phyloP scores from a whole-genome alignment of 2,888 invertebrate genomes.

The Lapara coniferarum region DNA sequence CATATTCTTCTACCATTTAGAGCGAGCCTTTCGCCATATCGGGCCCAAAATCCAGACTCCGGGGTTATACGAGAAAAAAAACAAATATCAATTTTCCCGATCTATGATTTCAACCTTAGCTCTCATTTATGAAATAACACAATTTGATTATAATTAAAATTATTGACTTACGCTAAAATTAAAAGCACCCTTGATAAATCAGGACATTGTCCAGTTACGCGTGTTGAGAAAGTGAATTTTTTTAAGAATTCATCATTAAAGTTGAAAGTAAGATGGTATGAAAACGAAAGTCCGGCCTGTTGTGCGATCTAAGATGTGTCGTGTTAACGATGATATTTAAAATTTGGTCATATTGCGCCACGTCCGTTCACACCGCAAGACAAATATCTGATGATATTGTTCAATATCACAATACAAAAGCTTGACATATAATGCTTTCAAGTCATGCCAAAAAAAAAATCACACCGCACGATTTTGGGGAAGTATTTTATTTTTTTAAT shows the following conservation, averaged over 20 bases:
- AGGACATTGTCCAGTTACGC: constrained; percentile 2
- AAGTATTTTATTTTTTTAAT: background rate
- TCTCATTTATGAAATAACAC: background rate
- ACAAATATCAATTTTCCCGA: no score
- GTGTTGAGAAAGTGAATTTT: constrained; percentile 39
- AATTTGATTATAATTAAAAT: background rate
- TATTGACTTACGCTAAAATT: background rate
- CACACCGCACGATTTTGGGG: constrained; percentile 40
- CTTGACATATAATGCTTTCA: no score
- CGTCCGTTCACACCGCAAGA: constrained; percentile 47
- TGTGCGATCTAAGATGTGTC: constrained; percentile 51
- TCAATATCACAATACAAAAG: no score
- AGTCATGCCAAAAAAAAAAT: no score
- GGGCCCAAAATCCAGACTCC: no score
- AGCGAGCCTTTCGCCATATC: no score
- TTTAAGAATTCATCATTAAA: constrained; percentile 39
- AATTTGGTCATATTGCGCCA: constrained; percentile 59
- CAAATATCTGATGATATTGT: no score
- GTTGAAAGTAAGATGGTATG: constrained; percentile 65
- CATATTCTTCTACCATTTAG: no score
- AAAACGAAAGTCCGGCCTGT: constrained; percentile 68
- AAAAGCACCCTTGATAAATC: background rate
- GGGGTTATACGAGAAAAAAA: no score
- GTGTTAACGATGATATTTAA: constrained; percentile 66
- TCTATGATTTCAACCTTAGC: no score